Percentiles rank a stretch among this genome's conserved stretches.
phyloP scores from a whole-genome alignment of 92 coral and sea anemone genomes.

The Porites rus region DNA sequence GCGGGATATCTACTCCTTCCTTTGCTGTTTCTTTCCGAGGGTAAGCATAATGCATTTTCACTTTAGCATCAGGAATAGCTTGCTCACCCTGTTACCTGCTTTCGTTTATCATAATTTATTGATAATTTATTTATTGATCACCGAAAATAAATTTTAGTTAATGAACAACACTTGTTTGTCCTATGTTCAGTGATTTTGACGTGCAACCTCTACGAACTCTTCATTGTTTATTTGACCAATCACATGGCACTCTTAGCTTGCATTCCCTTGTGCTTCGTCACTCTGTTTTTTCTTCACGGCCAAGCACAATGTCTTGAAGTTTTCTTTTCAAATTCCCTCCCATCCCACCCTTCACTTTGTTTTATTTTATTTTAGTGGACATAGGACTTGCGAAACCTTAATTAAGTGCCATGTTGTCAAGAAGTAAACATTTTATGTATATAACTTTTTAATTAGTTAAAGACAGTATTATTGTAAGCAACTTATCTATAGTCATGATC shows the following conservation, averaged over 20 bases:
- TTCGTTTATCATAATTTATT: neutral
- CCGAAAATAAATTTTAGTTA: too few species aligned
- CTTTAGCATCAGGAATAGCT: neutral
- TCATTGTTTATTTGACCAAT: too few species aligned
- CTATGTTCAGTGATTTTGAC: too few species aligned
- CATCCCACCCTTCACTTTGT: neutral
- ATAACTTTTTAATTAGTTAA: neutral
- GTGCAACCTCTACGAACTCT: too few species aligned
- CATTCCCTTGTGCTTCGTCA: too few species aligned
- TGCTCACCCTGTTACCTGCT: too few species aligned
- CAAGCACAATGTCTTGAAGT: too few species aligned
- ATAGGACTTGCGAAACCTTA: neutral
- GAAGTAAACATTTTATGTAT: too few species aligned
- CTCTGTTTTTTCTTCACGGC: too few species aligned
- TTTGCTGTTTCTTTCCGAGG: slow-evolving; percentile 93
- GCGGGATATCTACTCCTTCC: slow-evolving; percentile 89
- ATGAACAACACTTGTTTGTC: too few species aligned
- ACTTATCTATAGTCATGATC: neutral
- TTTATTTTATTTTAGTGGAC: neutral
- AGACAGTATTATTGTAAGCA: neutral
- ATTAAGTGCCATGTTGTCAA: neutral
- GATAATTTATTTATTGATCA: neutral
- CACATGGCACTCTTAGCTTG: too few species aligned
- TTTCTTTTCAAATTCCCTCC: neutral
- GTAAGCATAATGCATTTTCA: slow-evolving; percentile 46